Percentiles rank a stretch among this genome's conserved stretches.
Evolutionary conservation across 2,797 vertebrate genomes (phyloP).

Genomic region (Coregonus ussuriensis): DNA sequence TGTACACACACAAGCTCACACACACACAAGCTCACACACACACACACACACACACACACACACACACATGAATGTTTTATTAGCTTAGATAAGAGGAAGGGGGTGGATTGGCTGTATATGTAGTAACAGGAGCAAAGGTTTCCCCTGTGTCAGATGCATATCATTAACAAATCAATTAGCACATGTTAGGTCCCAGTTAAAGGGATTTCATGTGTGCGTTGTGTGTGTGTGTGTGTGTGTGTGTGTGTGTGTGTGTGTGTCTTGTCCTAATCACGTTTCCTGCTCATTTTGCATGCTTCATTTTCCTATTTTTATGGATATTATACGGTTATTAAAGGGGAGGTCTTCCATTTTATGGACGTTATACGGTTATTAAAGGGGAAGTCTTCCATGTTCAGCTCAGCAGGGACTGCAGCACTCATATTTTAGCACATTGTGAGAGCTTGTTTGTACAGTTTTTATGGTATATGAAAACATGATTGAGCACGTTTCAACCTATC

Average conservation of each 20-base stretch:
- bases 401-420: no score
- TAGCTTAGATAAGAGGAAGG: constrained; percentile 79
- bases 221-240: not conserved
- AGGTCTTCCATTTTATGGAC: constrained; percentile 27
- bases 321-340: constrained; percentile 46
- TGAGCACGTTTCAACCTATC: not conserved
- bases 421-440: no score
- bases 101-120: constrained; percentile 63
- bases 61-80: constrained; percentile 76
- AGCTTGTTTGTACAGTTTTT: no score
- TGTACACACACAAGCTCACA: not conserved
- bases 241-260: constrained; percentile 9
- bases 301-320: constrained; percentile 58
- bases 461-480: no score
- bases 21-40: constrained; percentile 12
- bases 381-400: not conserved
- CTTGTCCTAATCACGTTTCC: constrained; percentile 72
- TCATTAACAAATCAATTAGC: constrained; percentile 82
- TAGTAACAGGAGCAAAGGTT: constrained; percentile 67
- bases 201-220: constrained; percentile 9
- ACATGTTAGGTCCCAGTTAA: constrained; percentile 43
- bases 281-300: constrained; percentile 63
- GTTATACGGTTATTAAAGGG: no score
- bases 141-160: constrained; percentile 77
- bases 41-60: constrained; percentile 18